Conservation (phyloP, 2,797 vertebrate species). For the Furcifer pardalis region DNA sequence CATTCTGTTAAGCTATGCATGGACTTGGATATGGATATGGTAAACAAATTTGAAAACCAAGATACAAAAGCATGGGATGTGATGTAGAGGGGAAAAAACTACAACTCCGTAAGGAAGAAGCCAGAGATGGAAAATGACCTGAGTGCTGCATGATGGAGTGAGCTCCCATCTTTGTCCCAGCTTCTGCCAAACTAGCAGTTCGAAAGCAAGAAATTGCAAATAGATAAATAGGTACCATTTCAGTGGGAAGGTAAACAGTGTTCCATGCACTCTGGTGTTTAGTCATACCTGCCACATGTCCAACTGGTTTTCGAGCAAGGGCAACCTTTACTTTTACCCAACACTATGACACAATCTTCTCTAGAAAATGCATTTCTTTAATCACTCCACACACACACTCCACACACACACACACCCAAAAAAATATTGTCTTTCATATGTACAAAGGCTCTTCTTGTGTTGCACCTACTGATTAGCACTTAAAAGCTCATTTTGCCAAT, state of each 20-base stretch:
- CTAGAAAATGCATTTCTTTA: not conserved
- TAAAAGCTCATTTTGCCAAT: not conserved
- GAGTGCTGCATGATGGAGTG: no score
- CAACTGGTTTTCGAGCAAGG: no score
- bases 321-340: no score
- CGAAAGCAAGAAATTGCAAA: no score
- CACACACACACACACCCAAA: no score
- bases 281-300: no score
- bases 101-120: not conserved
- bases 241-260: no score
- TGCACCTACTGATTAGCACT: not conserved
- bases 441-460: not conserved
- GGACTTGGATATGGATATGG: not conserved
- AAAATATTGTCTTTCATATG: not conserved
- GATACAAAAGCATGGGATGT: not conserved
- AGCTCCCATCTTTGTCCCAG: no score
- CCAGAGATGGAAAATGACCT: no score
- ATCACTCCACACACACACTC: not conserved
- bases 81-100: not conserved
- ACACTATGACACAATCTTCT: not conserved
- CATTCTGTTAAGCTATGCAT: not conserved
- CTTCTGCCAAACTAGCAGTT: no score
- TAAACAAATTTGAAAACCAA: not conserved
- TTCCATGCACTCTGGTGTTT: no score
- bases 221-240: no score